Evolutionary conservation across 2,888 invertebrate species (phyloP), one percentile per base, ranked within the genome.

Genomic region (Heliothis peltigera): DNA sequence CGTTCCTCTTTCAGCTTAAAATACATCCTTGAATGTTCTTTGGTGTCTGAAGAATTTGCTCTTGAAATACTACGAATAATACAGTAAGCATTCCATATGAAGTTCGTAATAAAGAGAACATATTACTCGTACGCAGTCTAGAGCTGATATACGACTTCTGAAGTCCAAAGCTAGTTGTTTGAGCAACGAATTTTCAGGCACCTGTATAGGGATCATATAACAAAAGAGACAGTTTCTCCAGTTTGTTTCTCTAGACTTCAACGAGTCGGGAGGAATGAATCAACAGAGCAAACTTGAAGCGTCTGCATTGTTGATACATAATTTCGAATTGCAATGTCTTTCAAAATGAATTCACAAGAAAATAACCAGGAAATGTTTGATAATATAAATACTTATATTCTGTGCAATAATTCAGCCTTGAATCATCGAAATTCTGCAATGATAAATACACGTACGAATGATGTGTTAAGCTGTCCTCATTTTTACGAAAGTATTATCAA

Each of bases 171-270:
- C 19, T 57, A 66, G 58, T 47, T 44, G 48, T 60, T 54, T 52
- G 25, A 47, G 54, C 51, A 67, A 62, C 35, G 19, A 55, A 67
- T 68, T 63, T 63, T 32, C 53, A 57, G 49, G 42, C 49, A 68
- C 62, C 67, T 72, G 68, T 43, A 28, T 4, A 10, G 19, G n/a
- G 12, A 18, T 62, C 55, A 60, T 69, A 64, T 61, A 25, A 64
- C 57, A 69, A 71, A 57, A 57, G 49, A 42, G 57, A 52, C 69
- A 44, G 56, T 43, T 54, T 22, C 48, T 19, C 18, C 19, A 21
- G 43, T 51, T 48, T 62, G 47, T 22, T 47, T 17, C 17, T 46
- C 21, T 52, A 53, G 25, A 61, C 32, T 46, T 69, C 64, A 56
- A 60, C 32, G 54, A 60, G 57, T 55, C 60, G 61, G 47, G 46